Base-by-base conservation (phyloP, 2,888 invertebrate genomes). In the Drosophila neoperkinsi region DNA sequence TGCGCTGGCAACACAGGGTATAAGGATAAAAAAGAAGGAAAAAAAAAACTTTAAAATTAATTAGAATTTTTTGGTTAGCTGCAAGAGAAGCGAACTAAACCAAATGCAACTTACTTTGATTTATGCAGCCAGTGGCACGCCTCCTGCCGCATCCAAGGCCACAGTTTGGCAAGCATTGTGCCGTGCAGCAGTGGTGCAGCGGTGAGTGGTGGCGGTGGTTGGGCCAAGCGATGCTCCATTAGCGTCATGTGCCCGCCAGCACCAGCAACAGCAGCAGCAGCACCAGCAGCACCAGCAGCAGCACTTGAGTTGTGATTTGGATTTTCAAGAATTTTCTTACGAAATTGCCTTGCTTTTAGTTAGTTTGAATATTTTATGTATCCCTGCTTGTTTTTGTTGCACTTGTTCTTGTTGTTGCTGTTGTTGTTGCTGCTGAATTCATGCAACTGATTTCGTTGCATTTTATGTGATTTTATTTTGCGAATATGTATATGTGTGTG, bases 381-480 rank as follows among this genome's bases (percentile, higher is more conserved):
- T 80, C 56, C 77, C 60, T 60, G 67, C 60, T 68, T 70, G 58
- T 64, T 59, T 62, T 70, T 77, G 59, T 77, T 81, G 55, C 63
- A 57, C 57, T 36, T 77, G 13, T 60, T 55, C 33, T 41, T 51
- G 36, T 5, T 71, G 49, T 21, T 65, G 50, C 13, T 46, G 41
- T 21, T 33, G 34, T 6, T 64, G 51, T 81, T 74, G 69, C 56
- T 85, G 38, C 56, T 85, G 38, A 78, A 64, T 80, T 75, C 64
- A 75, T 78, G 77, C 82, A 72, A 71, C 77, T 82, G 73, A 77
- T 73, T 81, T 74, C 53, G 81, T 82, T 70, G 81, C 84, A 85
- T 85, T 82, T 84, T 84, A 82, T 82, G 68, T 84, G 81, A 79
- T 77, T 86, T 86, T 79, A 73, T 75, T 79, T 83, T 36, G 51